Percentiles rank a stretch among this genome's conserved stretches.
Evolutionary conservation across 35 echinoderm and acorn worm species (phyloP).

Genomic region (Apostichopus japonicus): DNA sequence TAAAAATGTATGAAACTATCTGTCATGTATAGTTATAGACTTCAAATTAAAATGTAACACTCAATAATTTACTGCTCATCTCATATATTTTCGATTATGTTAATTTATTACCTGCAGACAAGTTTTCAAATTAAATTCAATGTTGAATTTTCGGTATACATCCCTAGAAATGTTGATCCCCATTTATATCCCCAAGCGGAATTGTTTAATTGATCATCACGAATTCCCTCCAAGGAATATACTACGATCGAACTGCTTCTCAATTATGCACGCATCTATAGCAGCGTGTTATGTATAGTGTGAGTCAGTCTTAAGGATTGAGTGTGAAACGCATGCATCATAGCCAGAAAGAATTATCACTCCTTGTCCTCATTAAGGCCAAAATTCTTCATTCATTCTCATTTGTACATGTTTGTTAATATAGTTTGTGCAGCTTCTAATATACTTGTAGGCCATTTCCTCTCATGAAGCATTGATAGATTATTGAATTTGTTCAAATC

Average conservation of each 20-base stretch:
- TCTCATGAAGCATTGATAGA: background rate
- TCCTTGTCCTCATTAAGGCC: background rate
- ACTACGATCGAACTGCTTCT: background rate
- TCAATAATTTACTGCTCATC: too few species aligned
- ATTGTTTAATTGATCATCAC: constrained; percentile 30
- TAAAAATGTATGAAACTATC: too few species aligned
- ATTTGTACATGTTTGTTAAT: background rate
- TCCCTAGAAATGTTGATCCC: background rate
- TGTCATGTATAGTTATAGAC: too few species aligned
- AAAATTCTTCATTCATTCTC: background rate
- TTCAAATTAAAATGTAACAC: too few species aligned
- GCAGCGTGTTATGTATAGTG: background rate
- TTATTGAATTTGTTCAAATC: background rate
- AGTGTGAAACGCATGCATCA: background rate
- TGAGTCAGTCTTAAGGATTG: background rate
- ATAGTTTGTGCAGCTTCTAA: too few species aligned
- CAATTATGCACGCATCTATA: constrained; percentile 20
- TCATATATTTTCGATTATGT: too few species aligned
- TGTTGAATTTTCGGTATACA: too few species aligned
- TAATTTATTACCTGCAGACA: too few species aligned
- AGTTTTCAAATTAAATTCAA: too few species aligned
- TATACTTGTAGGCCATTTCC: too few species aligned
- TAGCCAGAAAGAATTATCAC: background rate
- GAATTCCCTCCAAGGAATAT: background rate
- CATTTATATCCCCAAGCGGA: background rate